Evolutionary conservation across 1,140 invertebrate genomes (phyloP).

Genomic region (Drosophila murphyi): DNA sequence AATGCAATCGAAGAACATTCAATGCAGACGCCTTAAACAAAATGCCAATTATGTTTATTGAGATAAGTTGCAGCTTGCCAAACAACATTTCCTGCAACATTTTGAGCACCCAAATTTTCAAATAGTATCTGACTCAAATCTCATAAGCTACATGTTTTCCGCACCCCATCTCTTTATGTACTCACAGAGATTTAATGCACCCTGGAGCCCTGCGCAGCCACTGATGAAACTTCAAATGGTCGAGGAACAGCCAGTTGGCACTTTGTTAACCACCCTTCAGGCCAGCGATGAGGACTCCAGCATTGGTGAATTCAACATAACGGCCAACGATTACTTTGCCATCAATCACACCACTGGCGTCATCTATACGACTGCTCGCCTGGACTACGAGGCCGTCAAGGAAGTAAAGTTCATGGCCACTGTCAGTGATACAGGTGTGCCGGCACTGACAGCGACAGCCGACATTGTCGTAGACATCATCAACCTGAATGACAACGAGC

Average conservation of each 20-base stretch:
- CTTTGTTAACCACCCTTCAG: constrained; percentile 91
- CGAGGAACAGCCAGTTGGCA: constrained; percentile 93
- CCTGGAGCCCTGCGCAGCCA: constrained; percentile 90
- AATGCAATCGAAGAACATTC: constrained; percentile 58
- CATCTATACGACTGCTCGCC: constrained; percentile 90
- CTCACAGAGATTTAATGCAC: constrained; percentile 86
- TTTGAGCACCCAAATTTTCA: background rate
- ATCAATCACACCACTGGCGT: constrained; percentile 92
- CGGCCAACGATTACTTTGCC: constrained; percentile 89
- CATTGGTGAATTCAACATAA: constrained; percentile 89
- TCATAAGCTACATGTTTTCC: constrained; percentile 12
- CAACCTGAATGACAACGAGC: constrained; percentile 95
- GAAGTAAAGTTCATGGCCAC: constrained; percentile 91
- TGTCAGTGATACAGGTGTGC: constrained; percentile 92
- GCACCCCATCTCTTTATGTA: background rate
- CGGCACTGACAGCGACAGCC: constrained; percentile 90
- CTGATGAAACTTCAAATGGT: constrained; percentile 89
- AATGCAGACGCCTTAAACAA: constrained; percentile 60
- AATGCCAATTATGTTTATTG: constrained; percentile 65
- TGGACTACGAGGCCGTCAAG: constrained; percentile 93
- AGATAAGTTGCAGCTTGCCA: constrained; percentile 57
- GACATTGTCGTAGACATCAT: constrained; percentile 90
- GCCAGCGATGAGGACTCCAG: constrained; percentile 94
- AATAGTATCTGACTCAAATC: constrained; percentile 35
- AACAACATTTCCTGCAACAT: constrained; percentile 37